Evolutionary conservation across 1,140 invertebrate species (phyloP), one percentile per base, ranked within the genome.

Genomic region (honey bee (Apis mellifera)): DNA sequence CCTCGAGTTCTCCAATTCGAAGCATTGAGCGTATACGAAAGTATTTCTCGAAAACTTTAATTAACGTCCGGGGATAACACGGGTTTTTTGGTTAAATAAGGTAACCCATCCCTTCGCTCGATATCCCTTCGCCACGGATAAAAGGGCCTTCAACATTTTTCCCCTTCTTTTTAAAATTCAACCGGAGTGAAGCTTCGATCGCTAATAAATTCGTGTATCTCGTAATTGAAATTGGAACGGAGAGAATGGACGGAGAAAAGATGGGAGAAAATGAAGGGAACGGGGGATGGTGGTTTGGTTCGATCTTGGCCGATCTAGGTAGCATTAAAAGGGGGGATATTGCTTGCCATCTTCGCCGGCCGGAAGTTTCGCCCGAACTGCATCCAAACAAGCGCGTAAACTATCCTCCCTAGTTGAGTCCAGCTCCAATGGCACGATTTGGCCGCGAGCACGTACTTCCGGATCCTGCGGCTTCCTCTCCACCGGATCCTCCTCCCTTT

Each of bases 391-490:
- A 92, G 97, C 96, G 82, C 96, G 96, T 60, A 97, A 92, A 84
- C 97, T 94, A 90, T 97, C 97, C 93, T 97, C 97, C 42, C 97
- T 94, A 1, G 97, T 97, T 3, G 97, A 96, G 90, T 98, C 97
- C 83, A 98, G 90, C 62, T 96, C 96, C 83, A 97, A 92, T 8
- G 96, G 96, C 64, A 96, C 95, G 62, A 97, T 95, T 88, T 94
- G 92, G n/a, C 95, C 94, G 60, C 94, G 93, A 64, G 94, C 93
- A 83, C 93, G 93, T 15, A 92, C 90, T 91, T 50, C 89, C 69
- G 64, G 64, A 72, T 71, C 79, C 84, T 68, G 83, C 66, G 21
- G 70, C 68, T 66, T 75, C 11, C 68, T 74, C 2, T 76, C 74
- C n/a, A 9, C 8, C 8, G 78, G n/a, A n/a, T 81, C 78, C 48